Evolutionary conservation across 2,113 vertebrate genomes (phyloP).

Genomic region (Malaclemys terrapin): DNA sequence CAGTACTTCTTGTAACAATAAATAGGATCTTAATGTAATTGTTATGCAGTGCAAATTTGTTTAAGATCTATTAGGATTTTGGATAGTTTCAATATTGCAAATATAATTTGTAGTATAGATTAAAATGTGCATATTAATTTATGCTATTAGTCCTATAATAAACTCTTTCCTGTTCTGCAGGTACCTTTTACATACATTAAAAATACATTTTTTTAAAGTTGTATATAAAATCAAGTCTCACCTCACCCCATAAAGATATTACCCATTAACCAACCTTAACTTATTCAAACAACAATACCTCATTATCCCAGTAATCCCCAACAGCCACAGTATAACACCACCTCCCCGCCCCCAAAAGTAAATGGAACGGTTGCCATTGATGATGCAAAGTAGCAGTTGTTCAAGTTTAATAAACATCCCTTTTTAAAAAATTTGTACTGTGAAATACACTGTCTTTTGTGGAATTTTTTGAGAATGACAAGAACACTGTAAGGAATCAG

Average conservation of each 20-base stretch:
- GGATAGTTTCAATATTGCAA: not conserved
- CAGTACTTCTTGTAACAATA: not conserved
- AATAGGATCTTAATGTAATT: not conserved
- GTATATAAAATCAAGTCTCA: not conserved
- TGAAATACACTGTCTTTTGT: not conserved
- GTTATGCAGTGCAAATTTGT: not conserved
- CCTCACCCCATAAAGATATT: not conserved
- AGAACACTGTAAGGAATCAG: not conserved
- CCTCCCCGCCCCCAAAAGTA: not conserved
- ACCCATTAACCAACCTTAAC: not conserved
- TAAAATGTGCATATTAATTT: not conserved
- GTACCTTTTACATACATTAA: slow-evolving; percentile 17
- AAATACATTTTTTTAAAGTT: not conserved
- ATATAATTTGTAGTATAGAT: not conserved
- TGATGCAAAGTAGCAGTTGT: not conserved
- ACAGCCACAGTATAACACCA: not conserved
- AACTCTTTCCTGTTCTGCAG: not conserved
- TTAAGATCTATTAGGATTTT: not conserved
- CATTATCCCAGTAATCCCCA: not conserved
- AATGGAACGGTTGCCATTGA: not conserved
- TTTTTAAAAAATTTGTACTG: not conserved
- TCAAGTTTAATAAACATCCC: not conserved
- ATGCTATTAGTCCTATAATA: not conserved
- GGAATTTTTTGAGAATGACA: not conserved
- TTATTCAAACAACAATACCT: not conserved